A percentile compares a stretch with the other conserved stretches of the same genome.
phyloP scores from a whole-genome alignment of 2,797 vertebrate genomes.

The Cyclura pinguis region DNA sequence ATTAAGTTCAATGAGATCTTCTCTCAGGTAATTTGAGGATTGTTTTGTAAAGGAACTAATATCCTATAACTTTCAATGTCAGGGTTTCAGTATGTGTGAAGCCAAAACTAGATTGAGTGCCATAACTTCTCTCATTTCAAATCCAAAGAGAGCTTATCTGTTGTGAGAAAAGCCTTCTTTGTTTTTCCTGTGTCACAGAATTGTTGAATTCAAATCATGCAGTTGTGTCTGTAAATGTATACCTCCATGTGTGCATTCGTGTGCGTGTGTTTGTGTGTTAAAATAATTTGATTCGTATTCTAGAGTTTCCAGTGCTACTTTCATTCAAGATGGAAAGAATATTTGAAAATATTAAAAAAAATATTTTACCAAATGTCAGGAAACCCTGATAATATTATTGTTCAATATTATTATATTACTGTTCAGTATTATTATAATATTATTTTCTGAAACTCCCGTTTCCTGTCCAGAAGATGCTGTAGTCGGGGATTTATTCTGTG shows the following conservation, averaged over 20 bases:
- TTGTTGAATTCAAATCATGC: neutral
- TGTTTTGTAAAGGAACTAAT: neutral
- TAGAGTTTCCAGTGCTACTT: neutral
- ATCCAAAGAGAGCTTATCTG: neutral
- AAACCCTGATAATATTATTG: no score
- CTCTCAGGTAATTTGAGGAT: neutral
- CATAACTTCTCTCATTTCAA: neutral
- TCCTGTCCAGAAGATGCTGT: no score
- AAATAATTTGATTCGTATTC: neutral
- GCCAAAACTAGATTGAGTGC: neutral
- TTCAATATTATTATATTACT: no score
- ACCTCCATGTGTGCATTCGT: neutral
- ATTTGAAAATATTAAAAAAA: no score
- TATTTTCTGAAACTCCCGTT: no score
- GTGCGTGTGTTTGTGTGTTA: no score
- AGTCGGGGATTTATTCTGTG: no score
- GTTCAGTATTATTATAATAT: no score
- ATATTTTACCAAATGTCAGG: no score
- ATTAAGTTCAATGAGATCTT: neutral
- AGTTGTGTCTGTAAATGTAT: neutral
- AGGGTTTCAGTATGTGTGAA: neutral
- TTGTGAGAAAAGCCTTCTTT: neutral
- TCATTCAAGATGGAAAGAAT: neutral
- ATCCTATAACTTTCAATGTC: neutral
- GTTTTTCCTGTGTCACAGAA: neutral